Evolutionary conservation across 2,797 vertebrate species (phyloP).

Genomic region (Peromyscus aztecus): DNA sequence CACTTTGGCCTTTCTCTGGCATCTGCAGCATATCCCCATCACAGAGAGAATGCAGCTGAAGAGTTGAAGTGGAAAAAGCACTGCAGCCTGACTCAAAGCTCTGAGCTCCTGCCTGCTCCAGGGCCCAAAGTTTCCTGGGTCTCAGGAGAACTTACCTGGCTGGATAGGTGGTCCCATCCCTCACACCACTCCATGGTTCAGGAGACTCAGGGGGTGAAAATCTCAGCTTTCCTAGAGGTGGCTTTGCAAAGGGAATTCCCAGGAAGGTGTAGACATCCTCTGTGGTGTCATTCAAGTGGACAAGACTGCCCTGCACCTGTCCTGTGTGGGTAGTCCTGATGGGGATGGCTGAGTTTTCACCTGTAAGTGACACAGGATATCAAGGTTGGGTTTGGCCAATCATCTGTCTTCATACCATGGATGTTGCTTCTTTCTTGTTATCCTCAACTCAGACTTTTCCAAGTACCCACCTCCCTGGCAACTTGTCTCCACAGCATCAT

Average conservation of each 20-base stretch:
- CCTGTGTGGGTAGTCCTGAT: constrained; percentile 84
- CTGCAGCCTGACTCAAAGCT: not conserved
- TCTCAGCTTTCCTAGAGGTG: constrained; percentile 91
- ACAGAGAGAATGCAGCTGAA: not conserved
- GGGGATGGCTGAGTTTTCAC: constrained; percentile 62
- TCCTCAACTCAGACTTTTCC: not conserved
- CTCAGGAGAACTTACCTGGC: constrained; percentile 87
- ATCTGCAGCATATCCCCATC: not conserved
- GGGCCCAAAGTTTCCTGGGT: too few species aligned
- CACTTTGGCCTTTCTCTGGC: not conserved
- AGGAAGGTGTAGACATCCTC: constrained; percentile 89
- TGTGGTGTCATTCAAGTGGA: constrained; percentile 84
- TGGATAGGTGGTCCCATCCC: constrained; percentile 89
- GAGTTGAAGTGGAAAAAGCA: not conserved
- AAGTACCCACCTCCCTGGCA: not conserved
- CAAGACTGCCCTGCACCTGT: constrained; percentile 83
- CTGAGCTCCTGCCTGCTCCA: not conserved
- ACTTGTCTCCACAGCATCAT: not conserved
- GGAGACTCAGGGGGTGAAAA: constrained; percentile 90
- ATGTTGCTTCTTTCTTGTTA: not conserved
- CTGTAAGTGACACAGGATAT: constrained; percentile 61
- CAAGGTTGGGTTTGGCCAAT: not conserved
- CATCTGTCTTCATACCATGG: not conserved
- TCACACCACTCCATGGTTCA: constrained; percentile 90
- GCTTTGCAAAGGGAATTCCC: constrained; percentile 93